Base-by-base conservation (phyloP, 2,797 vertebrate genomes). In the Anguilla pacifica region DNA sequence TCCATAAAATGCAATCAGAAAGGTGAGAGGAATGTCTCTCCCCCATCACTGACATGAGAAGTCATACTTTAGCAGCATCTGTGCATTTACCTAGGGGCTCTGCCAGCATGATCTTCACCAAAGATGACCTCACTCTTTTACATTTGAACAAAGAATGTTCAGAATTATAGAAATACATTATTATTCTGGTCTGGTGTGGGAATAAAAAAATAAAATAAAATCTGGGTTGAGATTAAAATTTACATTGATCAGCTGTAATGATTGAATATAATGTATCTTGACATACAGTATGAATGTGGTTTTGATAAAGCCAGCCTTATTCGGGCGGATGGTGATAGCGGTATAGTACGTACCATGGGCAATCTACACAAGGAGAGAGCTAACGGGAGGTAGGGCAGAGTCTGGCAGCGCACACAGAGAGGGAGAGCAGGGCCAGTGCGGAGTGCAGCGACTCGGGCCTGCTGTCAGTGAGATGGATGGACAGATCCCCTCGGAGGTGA, bases 1-100 rank as follows among this genome's bases (percentile, higher is more conserved):
- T 86, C 46, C 49, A 86, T 70, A 64, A 88, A 88, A 85, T 61
- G 15, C 35, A 83, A 88, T 77, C 85, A 57, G 6, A 79, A 51
- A 17, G 11, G 13, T 88, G 83, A 86, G 83, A 72, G 31, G 67
- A 85, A 64, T 55, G 77, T 55, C 22, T 53, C 22, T 51, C 77
- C 79, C 77, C 3, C n/a, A 88, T 35, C 57, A 28, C 3, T 85
- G 64, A 70, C 59, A 70, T 79, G 72, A 64, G 39, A 35, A 79
- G 25, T 61, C 53, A 25, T 51, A 19, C 39, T 43, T 79, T 46
- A 49, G 61, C 39, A 55, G 22, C 17, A 82, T 51, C 79, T 82
- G 7, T 82, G 25, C 25, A 82, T 82, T 82, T 51, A 82, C 79
- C 46, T 51, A 3, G 46, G 19, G 22, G 46, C 46, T 11, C 46